phyloP scores from a whole-genome alignment of 2,888 invertebrate genomes.

The Drosophila putrida region DNA sequence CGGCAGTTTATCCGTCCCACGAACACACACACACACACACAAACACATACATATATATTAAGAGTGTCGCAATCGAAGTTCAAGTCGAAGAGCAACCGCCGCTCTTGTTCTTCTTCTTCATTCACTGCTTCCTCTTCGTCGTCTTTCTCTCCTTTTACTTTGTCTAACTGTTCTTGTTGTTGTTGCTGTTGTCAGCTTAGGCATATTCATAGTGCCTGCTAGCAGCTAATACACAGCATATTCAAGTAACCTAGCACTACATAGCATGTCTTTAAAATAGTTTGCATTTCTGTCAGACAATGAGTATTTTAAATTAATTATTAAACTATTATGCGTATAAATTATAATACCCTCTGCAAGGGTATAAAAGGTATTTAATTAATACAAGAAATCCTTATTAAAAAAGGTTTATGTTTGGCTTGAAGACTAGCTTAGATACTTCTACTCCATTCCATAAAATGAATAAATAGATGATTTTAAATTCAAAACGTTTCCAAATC shows the following conservation, averaged over 20 bases:
- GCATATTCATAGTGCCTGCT: conserved; percentile 26
- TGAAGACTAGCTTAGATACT: too few species aligned
- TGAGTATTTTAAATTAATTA: neutral
- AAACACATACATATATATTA: neutral
- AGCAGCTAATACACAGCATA: conserved; percentile 12
- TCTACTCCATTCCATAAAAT: too few species aligned
- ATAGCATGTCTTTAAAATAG: too few species aligned
- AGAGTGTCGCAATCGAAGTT: conserved; percentile 27
- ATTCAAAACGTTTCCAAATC: too few species aligned
- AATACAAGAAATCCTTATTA: too few species aligned
- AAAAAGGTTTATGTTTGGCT: too few species aligned
- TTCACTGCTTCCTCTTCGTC: neutral
- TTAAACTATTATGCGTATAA: neutral
- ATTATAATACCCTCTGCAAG: too few species aligned
- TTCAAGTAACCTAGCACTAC: neutral
- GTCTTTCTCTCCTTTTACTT: conserved; percentile 8
- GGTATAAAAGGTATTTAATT: too few species aligned
- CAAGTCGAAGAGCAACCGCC: conserved; percentile 25
- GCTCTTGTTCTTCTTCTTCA: conserved; percentile 5
- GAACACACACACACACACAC: conserved; percentile 17
- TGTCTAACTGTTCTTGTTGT: conserved; percentile 4
- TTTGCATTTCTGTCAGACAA: neutral
- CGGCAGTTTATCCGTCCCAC: conserved; percentile 62
- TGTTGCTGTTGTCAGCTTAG: conserved; percentile 24
- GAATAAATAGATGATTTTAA: too few species aligned